Conservation (phyloP, 2,888 invertebrate species). For the Hirtodrosophila confusa region DNA sequence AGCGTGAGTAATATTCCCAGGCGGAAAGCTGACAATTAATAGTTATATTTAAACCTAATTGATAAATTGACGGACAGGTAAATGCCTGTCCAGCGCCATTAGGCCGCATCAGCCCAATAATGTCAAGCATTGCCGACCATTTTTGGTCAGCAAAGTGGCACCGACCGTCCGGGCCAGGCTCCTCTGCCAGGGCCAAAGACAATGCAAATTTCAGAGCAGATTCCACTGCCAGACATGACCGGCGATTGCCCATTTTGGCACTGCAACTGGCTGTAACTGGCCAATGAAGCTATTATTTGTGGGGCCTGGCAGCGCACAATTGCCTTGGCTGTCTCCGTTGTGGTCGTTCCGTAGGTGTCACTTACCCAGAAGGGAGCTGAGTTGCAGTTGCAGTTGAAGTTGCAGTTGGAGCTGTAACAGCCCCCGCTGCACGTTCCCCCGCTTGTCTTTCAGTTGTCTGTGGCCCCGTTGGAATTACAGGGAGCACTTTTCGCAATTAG, state of each 20-base stretch:
- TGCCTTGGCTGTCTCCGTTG: slow-evolving; percentile 42
- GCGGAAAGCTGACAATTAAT: slow-evolving; percentile 65
- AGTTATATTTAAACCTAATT: slow-evolving; percentile 57
- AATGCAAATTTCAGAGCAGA: slow-evolving; percentile 77
- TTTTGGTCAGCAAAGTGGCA: slow-evolving; percentile 61
- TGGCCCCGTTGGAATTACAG: slow-evolving; percentile 69
- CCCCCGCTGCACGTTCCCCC: slow-evolving; percentile 59
- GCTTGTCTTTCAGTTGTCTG: slow-evolving; percentile 71
- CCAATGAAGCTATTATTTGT: slow-evolving; percentile 80
- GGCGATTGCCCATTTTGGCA: slow-evolving; percentile 56
- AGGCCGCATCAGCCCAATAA: slow-evolving; percentile 60
- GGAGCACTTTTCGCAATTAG: slow-evolving; percentile 83
- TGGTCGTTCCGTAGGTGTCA: slow-evolving; percentile 67
- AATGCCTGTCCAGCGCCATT: slow-evolving; percentile 54
- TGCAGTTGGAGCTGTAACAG: slow-evolving; percentile 18
- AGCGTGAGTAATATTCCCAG: slow-evolving; percentile 47
- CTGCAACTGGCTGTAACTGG: slow-evolving; percentile 38
- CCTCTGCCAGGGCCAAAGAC: slow-evolving; percentile 39
- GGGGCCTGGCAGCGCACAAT: slow-evolving; percentile 54
- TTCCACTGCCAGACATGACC: slow-evolving; percentile 63
- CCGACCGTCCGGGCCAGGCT: slow-evolving; percentile 7
- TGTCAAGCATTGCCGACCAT: slow-evolving; percentile 66
- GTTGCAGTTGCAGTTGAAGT: slow-evolving; percentile 8
- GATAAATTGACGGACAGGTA: slow-evolving; percentile 73
- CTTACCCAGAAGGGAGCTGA: slow-evolving; percentile 55